A percentile compares a stretch with the other conserved stretches of the same genome.
Conservation (phyloP, 2,113 vertebrate species). For the Paratilapia polleni region DNA sequence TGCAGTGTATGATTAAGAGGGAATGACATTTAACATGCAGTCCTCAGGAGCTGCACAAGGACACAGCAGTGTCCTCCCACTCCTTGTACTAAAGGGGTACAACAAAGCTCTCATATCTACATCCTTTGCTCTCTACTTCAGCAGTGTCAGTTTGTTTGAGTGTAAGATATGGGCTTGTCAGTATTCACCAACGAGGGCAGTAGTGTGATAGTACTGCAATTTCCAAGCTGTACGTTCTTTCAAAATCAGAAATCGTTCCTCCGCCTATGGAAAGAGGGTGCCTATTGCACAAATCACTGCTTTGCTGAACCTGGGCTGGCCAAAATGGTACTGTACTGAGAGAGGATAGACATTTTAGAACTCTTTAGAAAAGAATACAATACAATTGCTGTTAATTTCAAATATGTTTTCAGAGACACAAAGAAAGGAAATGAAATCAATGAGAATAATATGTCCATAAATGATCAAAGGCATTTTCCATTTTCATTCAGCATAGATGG, state of each 20-base stretch:
- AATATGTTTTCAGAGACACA: neutral
- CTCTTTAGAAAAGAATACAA: slow-evolving; percentile 14
- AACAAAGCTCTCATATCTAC: slow-evolving; percentile 53
- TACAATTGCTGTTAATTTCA: neutral
- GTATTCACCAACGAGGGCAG: slow-evolving; percentile 33
- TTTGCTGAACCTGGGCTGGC: slow-evolving; percentile 9
- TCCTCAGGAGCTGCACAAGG: slow-evolving; percentile 49
- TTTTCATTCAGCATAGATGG: slow-evolving; percentile 26
- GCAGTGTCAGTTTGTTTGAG: slow-evolving; percentile 41
- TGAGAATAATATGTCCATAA: slow-evolving; percentile 29
- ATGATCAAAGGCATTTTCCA: slow-evolving; percentile 22
- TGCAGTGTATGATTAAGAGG: slow-evolving; percentile 40
- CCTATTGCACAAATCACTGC: slow-evolving; percentile 41
- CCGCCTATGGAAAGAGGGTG: slow-evolving; percentile 33
- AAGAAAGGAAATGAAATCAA: slow-evolving; percentile 22
- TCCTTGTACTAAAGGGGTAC: slow-evolving; percentile 25
- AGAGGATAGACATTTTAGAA: slow-evolving; percentile 28
- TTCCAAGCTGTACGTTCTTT: slow-evolving; percentile 38
- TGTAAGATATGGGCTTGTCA: slow-evolving; percentile 58
- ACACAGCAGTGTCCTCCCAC: slow-evolving; percentile 35
- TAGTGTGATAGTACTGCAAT: slow-evolving; percentile 58
- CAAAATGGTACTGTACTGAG: slow-evolving; percentile 15
- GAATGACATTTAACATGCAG: slow-evolving; percentile 45
- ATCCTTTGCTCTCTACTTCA: slow-evolving; percentile 24
- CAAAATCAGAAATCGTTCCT: slow-evolving; percentile 52